Conservation (phyloP, 1,140 invertebrate genomes). For the Psilanteris sp. region DNA sequence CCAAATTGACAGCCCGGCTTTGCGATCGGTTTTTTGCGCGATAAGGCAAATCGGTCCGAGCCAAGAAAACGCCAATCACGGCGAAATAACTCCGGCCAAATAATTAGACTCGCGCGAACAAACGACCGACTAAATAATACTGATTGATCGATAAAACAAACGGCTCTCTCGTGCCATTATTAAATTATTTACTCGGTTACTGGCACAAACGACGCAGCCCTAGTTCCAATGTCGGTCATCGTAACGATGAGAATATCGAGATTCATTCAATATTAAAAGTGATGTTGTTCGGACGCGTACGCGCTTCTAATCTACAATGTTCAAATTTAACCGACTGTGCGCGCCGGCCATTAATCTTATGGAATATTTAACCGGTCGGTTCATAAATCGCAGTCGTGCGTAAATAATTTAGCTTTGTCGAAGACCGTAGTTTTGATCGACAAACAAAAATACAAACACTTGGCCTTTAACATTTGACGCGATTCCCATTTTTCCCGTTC, state of each 20-base stretch:
- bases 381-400: background rate
- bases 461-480: conserved; percentile 10
- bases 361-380: too few species aligned
- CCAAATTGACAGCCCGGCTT: conserved; percentile 7
- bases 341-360: too few species aligned
- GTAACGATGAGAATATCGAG: conserved; percentile 50
- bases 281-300: conserved; percentile 6
- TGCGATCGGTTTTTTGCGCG: conserved; percentile 15
- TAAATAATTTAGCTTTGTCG: background rate
- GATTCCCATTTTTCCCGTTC: too few species aligned
- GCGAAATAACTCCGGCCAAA: conserved; percentile 25
- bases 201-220: conserved; percentile 51
- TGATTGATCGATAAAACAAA: conserved; percentile 56
- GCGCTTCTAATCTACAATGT: conserved; percentile 1
- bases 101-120: conserved; percentile 47
- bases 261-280: conserved; percentile 51
- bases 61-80: conserved; percentile 38
- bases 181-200: conserved; percentile 61
- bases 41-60: conserved; percentile 33
- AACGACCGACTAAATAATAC: conserved; percentile 52
- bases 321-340: too few species aligned
- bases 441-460: too few species aligned
- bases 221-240: conserved; percentile 59
- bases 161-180: conserved; percentile 43
- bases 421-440: too few species aligned